These are phyloP conservation scores for Melikaiella ostensackeni DNA, from an alignment of 2,888 invertebrate genomes.

Conservation along the genomic window DNA sequence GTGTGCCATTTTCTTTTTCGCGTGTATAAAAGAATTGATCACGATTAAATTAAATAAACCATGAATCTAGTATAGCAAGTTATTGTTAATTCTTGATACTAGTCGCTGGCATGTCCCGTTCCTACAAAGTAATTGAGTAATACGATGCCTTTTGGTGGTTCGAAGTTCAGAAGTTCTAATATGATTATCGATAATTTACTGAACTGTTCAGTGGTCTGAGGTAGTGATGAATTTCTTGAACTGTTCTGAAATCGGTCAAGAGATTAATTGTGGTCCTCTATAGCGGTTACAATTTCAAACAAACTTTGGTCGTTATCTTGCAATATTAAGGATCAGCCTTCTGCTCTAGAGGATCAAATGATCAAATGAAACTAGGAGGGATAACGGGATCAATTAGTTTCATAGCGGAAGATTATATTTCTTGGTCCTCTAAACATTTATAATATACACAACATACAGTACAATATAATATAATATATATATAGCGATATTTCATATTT, in stretches of 20 bases:
- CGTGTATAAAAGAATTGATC: too few species aligned
- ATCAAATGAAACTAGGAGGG: conserved; percentile 9
- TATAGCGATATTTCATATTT: conserved; percentile 53
- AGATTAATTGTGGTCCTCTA: conserved; percentile 36
- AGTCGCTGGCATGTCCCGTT: neutral
- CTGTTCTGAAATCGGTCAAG: conserved; percentile 36
- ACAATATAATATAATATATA: conserved; percentile 59
- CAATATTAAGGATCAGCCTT: neutral
- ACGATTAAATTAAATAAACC: neutral
- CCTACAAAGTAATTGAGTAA: neutral
- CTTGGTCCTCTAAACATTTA: conserved; percentile 75
- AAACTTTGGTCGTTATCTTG: conserved; percentile 36
- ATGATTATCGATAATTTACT: conserved; percentile 33
- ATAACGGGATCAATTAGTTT: conserved; percentile 21
- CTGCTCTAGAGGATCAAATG: conserved; percentile 3
- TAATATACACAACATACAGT: conserved; percentile 68
- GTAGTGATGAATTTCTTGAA: conserved; percentile 32
- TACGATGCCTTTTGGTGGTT: neutral
- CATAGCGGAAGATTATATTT: conserved; percentile 67
- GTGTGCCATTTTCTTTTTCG: too few species aligned
- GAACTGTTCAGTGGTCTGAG: conserved; percentile 19
- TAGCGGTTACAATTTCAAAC: conserved; percentile 23
- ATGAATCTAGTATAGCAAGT: neutral
- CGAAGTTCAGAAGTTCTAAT: conserved; percentile 10
- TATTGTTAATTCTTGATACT: neutral